Evolutionary conservation across 2,113 vertebrate species (phyloP).

Genomic region (Asarcornis scutulata): DNA sequence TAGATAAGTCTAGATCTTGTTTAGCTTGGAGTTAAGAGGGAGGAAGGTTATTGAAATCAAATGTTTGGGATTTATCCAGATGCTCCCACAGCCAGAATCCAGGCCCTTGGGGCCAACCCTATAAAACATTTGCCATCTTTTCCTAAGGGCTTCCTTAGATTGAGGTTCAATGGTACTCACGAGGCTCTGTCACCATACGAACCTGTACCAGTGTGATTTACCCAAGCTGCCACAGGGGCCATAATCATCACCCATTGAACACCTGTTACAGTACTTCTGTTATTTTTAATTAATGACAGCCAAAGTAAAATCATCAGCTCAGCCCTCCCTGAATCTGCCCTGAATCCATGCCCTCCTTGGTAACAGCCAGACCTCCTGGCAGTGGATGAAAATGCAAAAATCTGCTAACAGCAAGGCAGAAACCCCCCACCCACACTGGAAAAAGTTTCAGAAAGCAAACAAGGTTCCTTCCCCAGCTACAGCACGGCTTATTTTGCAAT

Average conservation of each 20-base stretch:
- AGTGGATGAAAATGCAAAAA: slow-evolving; percentile 18
- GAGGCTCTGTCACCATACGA: not conserved
- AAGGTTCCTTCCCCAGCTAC: not conserved
- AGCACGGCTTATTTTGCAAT: slow-evolving; percentile 22
- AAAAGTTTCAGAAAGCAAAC: slow-evolving; percentile 31
- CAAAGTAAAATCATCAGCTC: slow-evolving; percentile 28
- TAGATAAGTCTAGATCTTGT: not conserved
- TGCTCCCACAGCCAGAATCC: not conserved
- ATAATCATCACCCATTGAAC: not conserved
- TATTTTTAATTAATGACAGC: slow-evolving; percentile 33
- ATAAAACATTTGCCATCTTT: not conserved
- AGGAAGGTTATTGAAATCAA: not conserved
- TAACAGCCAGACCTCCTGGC: not conserved
- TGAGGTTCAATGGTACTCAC: not conserved
- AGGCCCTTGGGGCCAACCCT: not conserved
- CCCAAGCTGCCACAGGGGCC: not conserved
- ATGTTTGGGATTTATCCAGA: not conserved
- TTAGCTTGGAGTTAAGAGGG: not conserved
- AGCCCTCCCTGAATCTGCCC: not conserved
- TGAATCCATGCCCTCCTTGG: not conserved
- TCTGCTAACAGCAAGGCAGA: not conserved
- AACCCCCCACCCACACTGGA: not conserved
- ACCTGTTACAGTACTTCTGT: not conserved
- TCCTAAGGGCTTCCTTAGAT: not conserved
- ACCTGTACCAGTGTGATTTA: not conserved